Base-by-base conservation (phyloP, 35 echinoderm and acorn worm species). In the Heliocidaris tuberculata region DNA sequence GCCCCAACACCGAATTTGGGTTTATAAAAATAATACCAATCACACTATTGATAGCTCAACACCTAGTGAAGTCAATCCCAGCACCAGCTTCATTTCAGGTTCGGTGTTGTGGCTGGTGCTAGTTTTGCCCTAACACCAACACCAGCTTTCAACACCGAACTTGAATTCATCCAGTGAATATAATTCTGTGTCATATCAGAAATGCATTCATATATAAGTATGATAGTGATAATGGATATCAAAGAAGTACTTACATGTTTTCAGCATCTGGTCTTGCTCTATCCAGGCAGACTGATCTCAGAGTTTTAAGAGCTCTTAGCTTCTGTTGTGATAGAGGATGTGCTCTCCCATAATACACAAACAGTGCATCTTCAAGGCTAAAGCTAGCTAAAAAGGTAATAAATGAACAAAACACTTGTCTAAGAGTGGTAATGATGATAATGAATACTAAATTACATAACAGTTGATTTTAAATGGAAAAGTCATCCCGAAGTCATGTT, bases 251-350 rank as follows among this genome's bases (percentile, higher is more conserved):
- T 92, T 48, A 92, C 90, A 30, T 12, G 27, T 92, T 92, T 7
- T 31, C 42, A 30, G 15, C 24, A 56, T 92, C 47, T 16, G 90
- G 90, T 4, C 47, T 48, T 31, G 50, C 49, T 92, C 47, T 48
- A 56, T 92, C 90, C 1, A 92, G 47, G 54, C 90, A 92, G 47
- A 92, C 9, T 56, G 31, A 31, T 50, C 47, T 56, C 0, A 50
- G 12, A 48, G 9, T 27, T 48, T 48, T 56, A 9, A 92, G 48
- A 50, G 90, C 42, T 31, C n/a, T 0, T 30, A 92, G 49, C 90
- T 92, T 92, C 90, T 92, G 42, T 48, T 92, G 90, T 56, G 90
- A 92, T 9, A 92, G 90, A 47, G 90, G 90, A 54, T 50, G 50
- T 9, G 90, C 48, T 47, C 0, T 30, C 47, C 8, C 12, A 47